Evolutionary conservation across 2,113 vertebrate genomes (phyloP).

Genomic region (Apteryx owenii): DNA sequence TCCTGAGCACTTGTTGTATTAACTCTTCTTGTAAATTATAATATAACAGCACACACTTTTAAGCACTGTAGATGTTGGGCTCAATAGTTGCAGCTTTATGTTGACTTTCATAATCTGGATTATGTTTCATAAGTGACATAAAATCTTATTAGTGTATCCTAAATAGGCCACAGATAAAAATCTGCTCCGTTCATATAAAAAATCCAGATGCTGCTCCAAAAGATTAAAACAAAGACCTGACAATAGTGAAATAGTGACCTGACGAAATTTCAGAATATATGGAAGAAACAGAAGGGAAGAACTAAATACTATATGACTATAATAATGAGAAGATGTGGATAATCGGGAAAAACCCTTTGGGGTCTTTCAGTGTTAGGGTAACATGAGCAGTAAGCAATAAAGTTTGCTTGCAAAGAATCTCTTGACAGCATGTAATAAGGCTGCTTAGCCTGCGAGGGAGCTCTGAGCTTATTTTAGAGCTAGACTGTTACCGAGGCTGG

Average conservation of each 20-base stretch:
- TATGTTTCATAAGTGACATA: background rate
- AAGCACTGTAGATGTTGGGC: slow-evolving; percentile 8
- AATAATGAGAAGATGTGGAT: background rate
- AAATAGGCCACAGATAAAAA: background rate
- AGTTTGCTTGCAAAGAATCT: background rate
- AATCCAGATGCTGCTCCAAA: background rate
- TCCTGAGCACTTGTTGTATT: background rate
- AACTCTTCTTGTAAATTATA: slow-evolving; percentile 37
- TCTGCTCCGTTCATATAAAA: background rate
- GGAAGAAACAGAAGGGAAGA: background rate
- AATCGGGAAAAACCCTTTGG: background rate
- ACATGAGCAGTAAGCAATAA: background rate
- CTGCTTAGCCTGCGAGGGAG: background rate
- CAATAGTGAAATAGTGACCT: background rate
- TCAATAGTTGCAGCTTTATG: background rate
- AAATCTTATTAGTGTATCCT: slow-evolving; percentile 28
- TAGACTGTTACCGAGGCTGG: background rate
- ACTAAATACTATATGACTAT: background rate
- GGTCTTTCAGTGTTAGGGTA: background rate
- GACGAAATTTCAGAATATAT: background rate
- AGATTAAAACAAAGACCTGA: background rate
- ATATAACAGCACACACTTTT: background rate
- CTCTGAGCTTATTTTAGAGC: slow-evolving; percentile 1
- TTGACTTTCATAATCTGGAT: slow-evolving; percentile 5
- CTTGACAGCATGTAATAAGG: background rate